Evolutionary conservation across 2,888 invertebrate species (phyloP), one percentile per base, ranked within the genome.

Genomic region (Oxycera nigricornis): DNA sequence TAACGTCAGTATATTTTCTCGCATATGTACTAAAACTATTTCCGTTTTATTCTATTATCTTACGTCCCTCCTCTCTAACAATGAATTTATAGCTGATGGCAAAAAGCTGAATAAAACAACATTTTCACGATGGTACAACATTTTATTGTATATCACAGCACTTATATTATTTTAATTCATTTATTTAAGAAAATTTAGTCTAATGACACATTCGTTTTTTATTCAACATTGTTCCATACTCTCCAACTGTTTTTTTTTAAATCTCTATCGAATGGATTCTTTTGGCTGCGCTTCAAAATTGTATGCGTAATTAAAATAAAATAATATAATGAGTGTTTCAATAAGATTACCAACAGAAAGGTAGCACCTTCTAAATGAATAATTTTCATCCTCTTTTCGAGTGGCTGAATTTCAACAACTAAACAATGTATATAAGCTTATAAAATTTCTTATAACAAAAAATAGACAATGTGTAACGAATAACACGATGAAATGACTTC

Each of bases 81-180:
- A 11, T 7, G 11, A 35, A 35, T 35, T 35, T 35, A 7, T 35
- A 35, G 35, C 6, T 35, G 11, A 35, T 35, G 35, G 11, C 6
- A 7, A 35, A 35, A 35, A 7, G n/a, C n/a, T n/a, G n/a, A n/a
- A n/a, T n/a, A n/a, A 50, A 50, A 50, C 9, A 50, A 59, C 14
- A 62, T 20, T 52, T n/a, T 62, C 20, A 68, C 17, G 65, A 65
- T 65, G 9, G 39, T 65, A 41, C 26, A 65, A 61, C 35, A 31
- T 39, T 65, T 70, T 70, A 70, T 70, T 70, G 52, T 70, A 70
- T 70, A 70, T 70, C 70, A 70, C 70, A 70, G 70, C 70, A 52
- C 70, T 68, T 52, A 50, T 11, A 46, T 46, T 67, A 46, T 67
- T 67, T 67, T 28, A 50, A 26, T 30, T 50, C 50, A 26, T 28